Base-by-base conservation (phyloP, 2,888 invertebrate species). In the Andrena chrysosceles region DNA sequence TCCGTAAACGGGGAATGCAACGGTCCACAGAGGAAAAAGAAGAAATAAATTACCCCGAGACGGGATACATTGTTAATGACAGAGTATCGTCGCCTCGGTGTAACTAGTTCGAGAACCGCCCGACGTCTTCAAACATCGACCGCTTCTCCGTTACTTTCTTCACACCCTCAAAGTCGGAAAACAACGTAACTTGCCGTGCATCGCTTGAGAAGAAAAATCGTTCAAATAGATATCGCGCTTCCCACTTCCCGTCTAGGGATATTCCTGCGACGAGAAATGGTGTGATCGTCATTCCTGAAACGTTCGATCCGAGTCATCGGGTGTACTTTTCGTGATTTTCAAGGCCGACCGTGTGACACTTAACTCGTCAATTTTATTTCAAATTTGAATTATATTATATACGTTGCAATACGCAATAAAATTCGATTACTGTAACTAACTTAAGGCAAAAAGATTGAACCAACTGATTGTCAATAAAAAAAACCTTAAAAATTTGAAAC, bases 221-320 rank as follows among this genome's bases (percentile, higher is more conserved):
- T 81, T 81, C 88, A 59, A 81, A 35, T 10, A 71, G 62, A 78
- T 72, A 63, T 67, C 79, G 54, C 29, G 52, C 52, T 68, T 59
- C 52, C 54, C 66, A 56, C 79, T n/a, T 73, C 33, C 48, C 62
- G 33, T 20, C 16, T 6, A 20, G 48, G 26, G 7, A 54, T 26
- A 49, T 13, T 16, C 52, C 52, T 60, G 10, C 20, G 20, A 10
- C 56, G 35, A 56, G 72, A 77, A 79, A 75, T 31, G 26, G 52
- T 23, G 64, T 29, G 23, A 23, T 79, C 63, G 31, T 80, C 91
- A 91, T 89, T 91, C 91, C 90, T 90, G 92, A 92, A 93, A 93
- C 93, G 93, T 93, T 93, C 92, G 87, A 92, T 93, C 93, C 93
- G 91, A 93, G 93, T 93, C 87, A 87, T 92, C 87, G 91, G 91